Percentiles rank a stretch among this genome's conserved stretches.
phyloP scores from a whole-genome alignment of 1,140 invertebrate species.

The Cephus cinctus region DNA sequence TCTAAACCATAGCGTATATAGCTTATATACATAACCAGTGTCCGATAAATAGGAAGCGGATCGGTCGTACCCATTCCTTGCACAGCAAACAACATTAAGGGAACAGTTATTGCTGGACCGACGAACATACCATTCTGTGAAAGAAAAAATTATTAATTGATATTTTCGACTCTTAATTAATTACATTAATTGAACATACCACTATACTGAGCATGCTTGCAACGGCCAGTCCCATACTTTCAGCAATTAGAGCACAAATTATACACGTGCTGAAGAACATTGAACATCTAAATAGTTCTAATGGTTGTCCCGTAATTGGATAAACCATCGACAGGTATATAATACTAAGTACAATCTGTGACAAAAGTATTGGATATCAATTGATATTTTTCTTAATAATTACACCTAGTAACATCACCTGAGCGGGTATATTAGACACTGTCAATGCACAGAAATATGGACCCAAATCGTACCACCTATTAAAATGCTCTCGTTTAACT shows the following conservation, averaged over 20 bases:
- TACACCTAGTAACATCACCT: slow-evolving; percentile 53
- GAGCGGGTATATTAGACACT: slow-evolving; percentile 68
- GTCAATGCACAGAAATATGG: slow-evolving; percentile 88
- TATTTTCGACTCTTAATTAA: not conserved
- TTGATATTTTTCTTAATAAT: not conserved
- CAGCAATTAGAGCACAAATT: slow-evolving; percentile 70
- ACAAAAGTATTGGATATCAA: slow-evolving; percentile 31
- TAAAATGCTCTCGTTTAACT: slow-evolving; percentile 88
- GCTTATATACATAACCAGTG: slow-evolving; percentile 78
- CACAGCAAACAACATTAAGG: slow-evolving; percentile 73
- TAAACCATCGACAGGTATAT: slow-evolving; percentile 83
- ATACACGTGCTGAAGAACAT: slow-evolving; percentile 70
- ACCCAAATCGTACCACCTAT: slow-evolving; percentile 89
- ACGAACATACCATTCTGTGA: slow-evolving; percentile 79
- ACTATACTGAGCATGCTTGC: slow-evolving; percentile 70
- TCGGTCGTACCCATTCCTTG: slow-evolving; percentile 70
- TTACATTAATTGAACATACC: slow-evolving; percentile 56
- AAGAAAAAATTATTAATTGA: slow-evolving; percentile 18
- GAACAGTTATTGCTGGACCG: slow-evolving; percentile 71
- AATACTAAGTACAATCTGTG: slow-evolving; percentile 70
- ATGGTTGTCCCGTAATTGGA: slow-evolving; percentile 81
- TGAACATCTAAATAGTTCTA: slow-evolving; percentile 71
- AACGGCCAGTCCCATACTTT: slow-evolving; percentile 73
- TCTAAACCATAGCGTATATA: slow-evolving; percentile 81
- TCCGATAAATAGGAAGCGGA: slow-evolving; percentile 65